A percentile compares a stretch with the other conserved stretches of the same genome.
Conservation (phyloP, 1,140 invertebrate species). For the Ganaspis sp. region DNA sequence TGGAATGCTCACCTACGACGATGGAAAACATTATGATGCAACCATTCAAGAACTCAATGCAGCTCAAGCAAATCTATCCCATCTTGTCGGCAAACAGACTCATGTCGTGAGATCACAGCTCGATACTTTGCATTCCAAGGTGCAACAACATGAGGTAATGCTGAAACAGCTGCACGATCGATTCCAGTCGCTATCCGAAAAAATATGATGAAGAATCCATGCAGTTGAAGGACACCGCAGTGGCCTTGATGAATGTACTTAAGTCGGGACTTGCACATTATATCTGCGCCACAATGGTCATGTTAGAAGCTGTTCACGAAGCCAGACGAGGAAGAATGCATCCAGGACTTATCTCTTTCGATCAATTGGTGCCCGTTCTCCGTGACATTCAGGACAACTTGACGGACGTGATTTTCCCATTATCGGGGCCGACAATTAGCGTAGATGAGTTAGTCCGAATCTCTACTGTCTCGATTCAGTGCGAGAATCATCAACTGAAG, state of each 20-base stretch:
- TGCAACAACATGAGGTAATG: no score
- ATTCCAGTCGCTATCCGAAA: no score
- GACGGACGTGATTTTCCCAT: not conserved
- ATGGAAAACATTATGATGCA: no score
- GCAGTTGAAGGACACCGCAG: no score
- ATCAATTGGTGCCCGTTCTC: not conserved
- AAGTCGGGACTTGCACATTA: not conserved
- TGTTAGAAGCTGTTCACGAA: not conserved
- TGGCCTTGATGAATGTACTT: no score
- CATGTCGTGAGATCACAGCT: no score
- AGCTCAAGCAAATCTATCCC: no score
- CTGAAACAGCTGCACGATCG: no score
- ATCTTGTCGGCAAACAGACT: no score
- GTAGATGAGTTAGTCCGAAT: not conserved
- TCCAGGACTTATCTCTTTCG: not conserved
- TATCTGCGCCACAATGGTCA: not conserved
- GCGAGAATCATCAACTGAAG: constrained; percentile 2
- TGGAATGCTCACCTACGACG: not conserved
- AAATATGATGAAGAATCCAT: no score
- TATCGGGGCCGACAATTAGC: not conserved
- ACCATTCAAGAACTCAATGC: no score
- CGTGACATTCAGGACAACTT: not conserved
- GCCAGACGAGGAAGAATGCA: not conserved
- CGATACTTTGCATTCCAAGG: no score
- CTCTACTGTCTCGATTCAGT: not conserved